Evolutionary conservation across 2,888 invertebrate genomes (phyloP).

Genomic region (Nymphalis c-album): DNA sequence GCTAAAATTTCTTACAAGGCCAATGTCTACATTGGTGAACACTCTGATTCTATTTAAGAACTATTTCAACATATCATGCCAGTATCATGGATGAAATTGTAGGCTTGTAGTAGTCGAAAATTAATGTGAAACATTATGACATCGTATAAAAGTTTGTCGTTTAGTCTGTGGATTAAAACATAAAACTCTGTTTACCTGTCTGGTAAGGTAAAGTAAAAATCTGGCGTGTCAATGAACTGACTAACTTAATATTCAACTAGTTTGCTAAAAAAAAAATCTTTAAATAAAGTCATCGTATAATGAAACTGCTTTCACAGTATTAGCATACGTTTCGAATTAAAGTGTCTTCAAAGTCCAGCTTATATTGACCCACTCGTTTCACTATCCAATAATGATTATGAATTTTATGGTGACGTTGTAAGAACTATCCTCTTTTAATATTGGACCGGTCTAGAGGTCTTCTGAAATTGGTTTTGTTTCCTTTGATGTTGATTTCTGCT

Average conservation of each 20-base stretch:
- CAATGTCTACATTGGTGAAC: no score
- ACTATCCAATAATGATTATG: not conserved
- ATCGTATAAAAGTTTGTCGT: no score
- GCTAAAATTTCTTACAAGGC: no score
- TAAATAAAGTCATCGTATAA: slow-evolving; percentile 17
- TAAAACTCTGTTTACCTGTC: no score
- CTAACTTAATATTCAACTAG: slow-evolving; percentile 10
- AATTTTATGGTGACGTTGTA: slow-evolving; percentile 8
- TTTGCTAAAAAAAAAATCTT: slow-evolving; percentile 19
- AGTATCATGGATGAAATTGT: no score
- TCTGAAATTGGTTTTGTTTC: not conserved
- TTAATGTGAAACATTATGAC: no score
- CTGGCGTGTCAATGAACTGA: not conserved
- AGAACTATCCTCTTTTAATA: not conserved
- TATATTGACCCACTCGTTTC: slow-evolving; percentile 8
- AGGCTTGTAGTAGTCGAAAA: no score
- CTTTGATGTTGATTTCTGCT: slow-evolving; percentile 32
- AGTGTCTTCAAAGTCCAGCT: slow-evolving; percentile 11
- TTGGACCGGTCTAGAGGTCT: slow-evolving; percentile 5
- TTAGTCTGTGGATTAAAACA: no score
- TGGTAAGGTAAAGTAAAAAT: not conserved
- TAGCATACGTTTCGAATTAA: slow-evolving; percentile 28
- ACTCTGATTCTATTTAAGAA: no score
- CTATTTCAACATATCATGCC: no score
- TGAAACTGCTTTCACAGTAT: slow-evolving; percentile 23